These are phyloP conservation scores for Nannospalax galili DNA, from an alignment of 2,113 vertebrate species.

Conservation along the genomic window DNA sequence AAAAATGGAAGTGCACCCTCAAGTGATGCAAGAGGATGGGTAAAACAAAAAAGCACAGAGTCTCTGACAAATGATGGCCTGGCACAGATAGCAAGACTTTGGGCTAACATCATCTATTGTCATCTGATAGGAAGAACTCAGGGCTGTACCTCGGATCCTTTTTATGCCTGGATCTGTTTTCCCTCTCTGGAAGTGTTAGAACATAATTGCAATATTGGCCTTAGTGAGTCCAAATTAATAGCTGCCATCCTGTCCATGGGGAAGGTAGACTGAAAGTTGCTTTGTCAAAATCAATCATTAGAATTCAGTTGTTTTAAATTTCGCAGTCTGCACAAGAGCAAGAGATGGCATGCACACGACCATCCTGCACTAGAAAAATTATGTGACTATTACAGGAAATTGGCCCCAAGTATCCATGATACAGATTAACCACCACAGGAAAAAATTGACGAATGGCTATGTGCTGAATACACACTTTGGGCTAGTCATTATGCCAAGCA, in stretches of 20 bases:
- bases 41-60: not conserved
- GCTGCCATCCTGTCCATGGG: not conserved
- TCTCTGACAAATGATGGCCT: not conserved
- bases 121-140: not conserved
- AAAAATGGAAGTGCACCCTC: not conserved
- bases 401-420: not conserved
- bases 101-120: accelerated
- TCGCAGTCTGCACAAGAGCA: not conserved
- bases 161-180: not conserved
- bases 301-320: conserved; percentile 16
- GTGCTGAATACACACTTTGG: not conserved
- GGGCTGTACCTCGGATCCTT: not conserved
- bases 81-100: not conserved
- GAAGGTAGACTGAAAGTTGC: not conserved
- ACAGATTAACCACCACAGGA: not conserved
- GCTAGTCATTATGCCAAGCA: not conserved
- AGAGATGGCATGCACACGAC: not conserved
- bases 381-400: not conserved
- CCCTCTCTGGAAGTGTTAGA: not conserved
- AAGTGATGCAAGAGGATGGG: not conserved
- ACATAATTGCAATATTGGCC: not conserved
- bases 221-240: not conserved
- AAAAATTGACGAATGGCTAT: not conserved
- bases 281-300: not conserved
- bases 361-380: not conserved